Evolutionary conservation across 2,797 vertebrate species (phyloP).

Genomic region (Eulemur rubriventer): DNA sequence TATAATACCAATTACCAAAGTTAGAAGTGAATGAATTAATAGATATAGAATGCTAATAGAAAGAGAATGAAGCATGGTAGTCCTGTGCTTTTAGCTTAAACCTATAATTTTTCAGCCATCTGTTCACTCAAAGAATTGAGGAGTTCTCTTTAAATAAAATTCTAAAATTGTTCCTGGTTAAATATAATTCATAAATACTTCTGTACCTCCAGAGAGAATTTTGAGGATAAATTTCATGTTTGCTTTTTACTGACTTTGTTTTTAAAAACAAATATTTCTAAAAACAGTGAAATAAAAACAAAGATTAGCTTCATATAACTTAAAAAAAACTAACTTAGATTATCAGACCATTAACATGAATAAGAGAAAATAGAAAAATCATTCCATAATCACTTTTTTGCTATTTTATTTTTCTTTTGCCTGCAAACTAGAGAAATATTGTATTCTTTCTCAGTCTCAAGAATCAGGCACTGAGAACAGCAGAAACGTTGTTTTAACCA

Average conservation of each 20-base stretch:
- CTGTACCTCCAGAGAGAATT: background rate
- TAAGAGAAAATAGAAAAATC: background rate
- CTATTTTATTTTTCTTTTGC: background rate
- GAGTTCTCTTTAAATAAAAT: background rate
- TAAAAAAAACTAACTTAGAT: background rate
- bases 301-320: background rate
- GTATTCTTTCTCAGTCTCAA: background rate
- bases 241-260: background rate
- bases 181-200: background rate
- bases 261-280: background rate
- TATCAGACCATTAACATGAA: background rate
- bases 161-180: background rate
- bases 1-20: background rate
- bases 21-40: background rate
- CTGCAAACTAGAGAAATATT: background rate
- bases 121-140: background rate
- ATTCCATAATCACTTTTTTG: background rate
- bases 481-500: background rate
- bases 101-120: background rate
- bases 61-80: background rate
- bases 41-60: background rate
- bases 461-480: background rate
- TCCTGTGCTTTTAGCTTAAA: background rate
- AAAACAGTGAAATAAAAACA: background rate
- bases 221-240: background rate